These are phyloP conservation scores for Salvator merianae DNA, from an alignment of 2,113 vertebrate species.

Conservation along the genomic window DNA sequence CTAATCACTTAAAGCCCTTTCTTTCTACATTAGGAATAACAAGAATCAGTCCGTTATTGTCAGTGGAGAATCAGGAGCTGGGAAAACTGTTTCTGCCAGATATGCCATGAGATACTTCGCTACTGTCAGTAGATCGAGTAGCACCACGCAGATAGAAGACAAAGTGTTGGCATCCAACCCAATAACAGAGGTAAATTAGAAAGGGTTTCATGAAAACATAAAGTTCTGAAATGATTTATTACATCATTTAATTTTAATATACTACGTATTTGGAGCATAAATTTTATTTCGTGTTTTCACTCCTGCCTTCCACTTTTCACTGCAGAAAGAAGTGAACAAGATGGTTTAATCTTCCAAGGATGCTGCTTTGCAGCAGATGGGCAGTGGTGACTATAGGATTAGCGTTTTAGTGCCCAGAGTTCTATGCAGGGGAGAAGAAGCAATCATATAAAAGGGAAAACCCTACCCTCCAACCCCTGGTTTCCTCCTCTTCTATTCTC, in stretches of 20 bases:
- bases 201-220: neutral
- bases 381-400: neutral
- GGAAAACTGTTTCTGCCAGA: slow-evolving; percentile 95
- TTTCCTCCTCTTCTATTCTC: too few species aligned
- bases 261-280: neutral
- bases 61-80: slow-evolving; percentile 96
- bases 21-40: slow-evolving; percentile 81
- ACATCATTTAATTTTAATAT: neutral
- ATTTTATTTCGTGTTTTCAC: neutral
- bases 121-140: slow-evolving; percentile 92
- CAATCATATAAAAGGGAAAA: too few species aligned
- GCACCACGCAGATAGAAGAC: slow-evolving; percentile 88
- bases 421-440: too few species aligned
- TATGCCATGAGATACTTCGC: slow-evolving; percentile 98
- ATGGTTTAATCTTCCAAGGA: neutral
- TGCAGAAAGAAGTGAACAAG: neutral
- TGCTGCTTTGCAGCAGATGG: too few species aligned
- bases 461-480: too few species aligned
- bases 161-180: slow-evolving; percentile 96
- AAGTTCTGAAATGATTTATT: neutral
- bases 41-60: slow-evolving; percentile 97
- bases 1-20: slow-evolving; percentile 5
- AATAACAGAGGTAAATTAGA: slow-evolving; percentile 87
- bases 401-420: too few species aligned
- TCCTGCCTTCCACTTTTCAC: neutral